Evolutionary conservation across 2,113 vertebrate genomes (phyloP), one percentile per base, ranked within the genome.

Genomic region (Burhinus bistriatus): DNA sequence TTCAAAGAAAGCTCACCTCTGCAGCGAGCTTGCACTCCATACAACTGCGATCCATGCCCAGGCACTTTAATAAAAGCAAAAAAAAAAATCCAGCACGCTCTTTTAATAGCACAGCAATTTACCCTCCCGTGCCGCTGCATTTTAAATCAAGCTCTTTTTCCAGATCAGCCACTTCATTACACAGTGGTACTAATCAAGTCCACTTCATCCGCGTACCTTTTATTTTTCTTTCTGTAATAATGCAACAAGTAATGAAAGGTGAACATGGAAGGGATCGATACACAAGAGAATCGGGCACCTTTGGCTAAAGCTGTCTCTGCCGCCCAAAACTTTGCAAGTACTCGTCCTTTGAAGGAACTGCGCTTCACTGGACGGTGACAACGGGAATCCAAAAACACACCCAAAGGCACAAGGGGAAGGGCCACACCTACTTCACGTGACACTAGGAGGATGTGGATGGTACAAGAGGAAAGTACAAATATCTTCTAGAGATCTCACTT

Each of bases 231-330:
- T 42, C 52, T 29, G 22, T 32, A 58, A n/a, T 5, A n/a, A 58
- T 59, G 58, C 7, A 32, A 20, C 14, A 3, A 3, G 15, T 6
- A 27, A 17, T 1, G 18, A 65, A 68, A 22, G 42, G 45, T 36
- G 32, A 42, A 78, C 9, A 2, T 3, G 5, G 12, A 21, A 44
- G 15, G 36, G 57, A 15, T 11, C 12, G 21, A 4, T 20, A 15
- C 17, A 6, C 1, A 8, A 18, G 34, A 45, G 38, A 38, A 45
- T 2, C 2, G 0, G 32, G n/a, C 5, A 2, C 21, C 64, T 88
- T 25, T 7, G 27, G 38, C 52, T 47, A 15, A 44, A 4, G 23
- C 25, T 17, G n/a, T 8, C 70, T 26, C 49, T 38, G 51, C 61
- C 0, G 0, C 34, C 15, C 66, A 32, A 32, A 55, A 14, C 40